Conservation (phyloP, 2,888 invertebrate species). For the Luffia ferchaultella region DNA sequence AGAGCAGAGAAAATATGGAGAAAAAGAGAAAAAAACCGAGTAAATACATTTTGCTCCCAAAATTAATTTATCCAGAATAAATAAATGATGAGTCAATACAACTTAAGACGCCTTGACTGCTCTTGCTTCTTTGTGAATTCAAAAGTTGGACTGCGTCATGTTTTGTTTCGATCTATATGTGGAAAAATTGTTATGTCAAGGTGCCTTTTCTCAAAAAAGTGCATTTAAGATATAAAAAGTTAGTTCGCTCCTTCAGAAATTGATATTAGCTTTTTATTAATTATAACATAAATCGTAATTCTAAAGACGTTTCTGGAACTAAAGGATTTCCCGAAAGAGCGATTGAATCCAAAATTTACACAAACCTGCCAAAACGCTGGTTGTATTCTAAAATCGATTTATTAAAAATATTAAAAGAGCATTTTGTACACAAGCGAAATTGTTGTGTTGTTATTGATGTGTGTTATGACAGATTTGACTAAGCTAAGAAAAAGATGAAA, state of each 20-base stretch:
- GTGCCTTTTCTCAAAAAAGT: conserved; percentile 53
- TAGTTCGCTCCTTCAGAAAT: conserved; percentile 40
- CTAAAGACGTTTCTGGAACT: too few species aligned
- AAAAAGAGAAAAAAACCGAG: conserved; percentile 78
- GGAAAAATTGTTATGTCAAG: conserved; percentile 48
- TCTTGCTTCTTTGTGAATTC: too few species aligned
- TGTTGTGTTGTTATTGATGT: conserved; percentile 16
- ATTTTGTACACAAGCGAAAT: conserved; percentile 6
- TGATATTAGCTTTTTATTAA: too few species aligned
- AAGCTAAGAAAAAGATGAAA: conserved; percentile 56
- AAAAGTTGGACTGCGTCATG: too few species aligned
- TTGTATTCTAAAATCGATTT: conserved; percentile 17
- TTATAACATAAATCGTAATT: too few species aligned
- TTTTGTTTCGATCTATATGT: too few species aligned
- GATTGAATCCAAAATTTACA: conserved; percentile 34
- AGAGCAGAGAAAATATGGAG: conserved; percentile 83
- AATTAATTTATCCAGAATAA: conserved; percentile 54
- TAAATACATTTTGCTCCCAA: conserved; percentile 71
- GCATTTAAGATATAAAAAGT: conserved; percentile 56
- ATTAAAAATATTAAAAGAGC: conserved; percentile 14
- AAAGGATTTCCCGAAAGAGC: conserved; percentile 34
- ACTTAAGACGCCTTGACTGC: conserved; percentile 50
- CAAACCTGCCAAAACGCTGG: conserved; percentile 59
- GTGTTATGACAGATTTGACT: conserved; percentile 59
- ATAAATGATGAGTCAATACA: conserved; percentile 58